Evolutionary conservation across 2,113 vertebrate species (phyloP), one percentile per base, ranked within the genome.

Genomic region (Benitochromis conjunctus): DNA sequence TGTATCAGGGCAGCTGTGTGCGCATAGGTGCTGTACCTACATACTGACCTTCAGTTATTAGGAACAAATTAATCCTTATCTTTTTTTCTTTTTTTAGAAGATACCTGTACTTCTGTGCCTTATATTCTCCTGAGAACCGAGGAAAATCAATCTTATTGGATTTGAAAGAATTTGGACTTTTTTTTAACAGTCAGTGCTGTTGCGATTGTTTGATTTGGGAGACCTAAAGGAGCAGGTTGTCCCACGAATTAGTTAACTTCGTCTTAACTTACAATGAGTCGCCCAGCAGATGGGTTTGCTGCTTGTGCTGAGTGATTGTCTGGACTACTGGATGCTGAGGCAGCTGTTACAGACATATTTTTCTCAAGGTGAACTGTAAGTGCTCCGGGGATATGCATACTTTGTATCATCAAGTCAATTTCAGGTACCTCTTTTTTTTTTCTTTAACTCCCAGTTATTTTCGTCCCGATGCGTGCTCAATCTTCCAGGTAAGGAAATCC

Each of bases 51-150:
- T 76, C 46, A 31, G 26, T 12, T 19, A 19, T 31, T 76, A 76
- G 71, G 43, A 31, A 76, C 9, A 12, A 31, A 51, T 31, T 4
- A 31, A 76, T 51, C 6, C 4, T 51, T 4, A 26, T 11, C 2
- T 31, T 51, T 31, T 76, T 54, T 57, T 38, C 36, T 4, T 60
- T 31, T 0, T 60, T 31, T 60, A 60, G 57, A 34, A 60, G 16
- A 60, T 38, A 64, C 0, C 0, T 21, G 2, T 64, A 64, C 60
- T 64, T 64, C 34, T 66, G 6, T 0, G 60, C 0, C 0, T 53
- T 76, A 76, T 34, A 76, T 38, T 38, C 34, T 12, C 34, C 34
- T 36, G 60, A 64, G 60, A 64, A 64, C 60, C 31, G 36, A 64
- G 60, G 36, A 69, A n/a, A 69, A 7, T 26, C 2, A 43, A 43